Percentiles rank a stretch among this genome's conserved stretches.
phyloP scores from a whole-genome alignment of 2,797 vertebrate genomes.

The Myotis daubentonii region DNA sequence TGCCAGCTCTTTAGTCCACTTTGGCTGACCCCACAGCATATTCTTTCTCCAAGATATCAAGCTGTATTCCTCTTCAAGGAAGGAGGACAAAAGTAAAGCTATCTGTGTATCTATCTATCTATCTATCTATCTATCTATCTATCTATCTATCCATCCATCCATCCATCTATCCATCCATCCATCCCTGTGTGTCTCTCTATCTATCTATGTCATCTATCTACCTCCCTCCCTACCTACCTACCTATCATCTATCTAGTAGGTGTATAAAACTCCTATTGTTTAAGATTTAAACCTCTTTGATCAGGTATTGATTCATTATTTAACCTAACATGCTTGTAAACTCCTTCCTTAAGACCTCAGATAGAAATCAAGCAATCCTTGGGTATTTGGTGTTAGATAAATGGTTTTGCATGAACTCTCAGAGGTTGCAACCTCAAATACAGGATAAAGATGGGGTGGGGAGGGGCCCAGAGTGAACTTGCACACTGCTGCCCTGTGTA shows the following conservation, averaged over 20 bases:
- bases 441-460: neutral
- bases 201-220: no score
- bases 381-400: neutral
- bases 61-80: neutral
- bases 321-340: neutral
- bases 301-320: neutral
- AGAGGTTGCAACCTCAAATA: neutral
- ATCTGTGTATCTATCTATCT: neutral
- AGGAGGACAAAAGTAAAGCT: neutral
- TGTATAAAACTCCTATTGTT: neutral
- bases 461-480: no score
- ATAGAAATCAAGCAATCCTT: neutral
- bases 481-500: accelerated
- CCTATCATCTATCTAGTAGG: no score
- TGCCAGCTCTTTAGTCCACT: neutral
- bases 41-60: conserved; percentile 28
- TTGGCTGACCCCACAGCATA: neutral
- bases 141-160: no score
- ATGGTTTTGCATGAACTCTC: neutral
- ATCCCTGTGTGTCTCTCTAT: no score
- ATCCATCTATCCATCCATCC: no score
- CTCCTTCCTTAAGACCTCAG: neutral
- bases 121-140: no score
- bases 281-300: neutral
- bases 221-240: no score